These are phyloP conservation scores for Phoxinus phoxinus DNA, from an alignment of 2,113 vertebrate species.

Conservation along the genomic window DNA sequence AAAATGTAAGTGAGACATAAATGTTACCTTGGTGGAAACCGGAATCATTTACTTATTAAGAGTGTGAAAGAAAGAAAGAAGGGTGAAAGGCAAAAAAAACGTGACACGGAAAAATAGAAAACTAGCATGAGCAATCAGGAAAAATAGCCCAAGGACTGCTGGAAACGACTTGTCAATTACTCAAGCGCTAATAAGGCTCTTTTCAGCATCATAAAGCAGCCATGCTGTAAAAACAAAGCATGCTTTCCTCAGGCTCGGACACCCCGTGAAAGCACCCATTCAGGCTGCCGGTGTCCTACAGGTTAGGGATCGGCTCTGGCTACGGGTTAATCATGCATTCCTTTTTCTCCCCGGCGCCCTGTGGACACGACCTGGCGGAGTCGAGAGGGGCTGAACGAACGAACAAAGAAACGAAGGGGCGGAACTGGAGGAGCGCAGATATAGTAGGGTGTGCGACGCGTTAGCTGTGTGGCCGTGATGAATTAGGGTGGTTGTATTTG, in stretches of 20 bases:
- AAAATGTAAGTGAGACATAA: conserved; percentile 12
- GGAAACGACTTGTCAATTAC: conserved; percentile 59
- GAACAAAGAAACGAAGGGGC: conserved; percentile 31
- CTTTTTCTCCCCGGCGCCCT: conserved; percentile 46
- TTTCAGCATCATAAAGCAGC: conserved; percentile 49
- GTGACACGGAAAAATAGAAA: conserved; percentile 16
- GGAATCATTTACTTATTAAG: conserved; percentile 1
- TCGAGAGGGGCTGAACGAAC: background rate
- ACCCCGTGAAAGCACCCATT: conserved; percentile 52
- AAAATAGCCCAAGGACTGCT: conserved; percentile 55
- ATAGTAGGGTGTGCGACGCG: conserved; percentile 35
- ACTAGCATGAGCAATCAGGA: conserved; percentile 54
- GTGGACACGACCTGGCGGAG: background rate
- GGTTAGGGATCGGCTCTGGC: conserved; percentile 47
- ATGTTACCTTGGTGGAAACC: conserved; percentile 11
- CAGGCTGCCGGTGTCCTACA: conserved; percentile 41
- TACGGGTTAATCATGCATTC: conserved; percentile 57
- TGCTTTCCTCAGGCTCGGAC: conserved; percentile 54
- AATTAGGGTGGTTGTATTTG: conserved; percentile 58
- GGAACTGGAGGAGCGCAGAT: conserved; percentile 38
- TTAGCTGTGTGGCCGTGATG: conserved; percentile 48
- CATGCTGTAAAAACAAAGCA: conserved; percentile 54
- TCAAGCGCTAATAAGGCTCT: conserved; percentile 57
- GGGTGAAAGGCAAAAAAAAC: background rate
- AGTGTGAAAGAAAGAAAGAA: background rate